Evolutionary conservation across 2,113 vertebrate species (phyloP).

Genomic region (Indri indri): DNA sequence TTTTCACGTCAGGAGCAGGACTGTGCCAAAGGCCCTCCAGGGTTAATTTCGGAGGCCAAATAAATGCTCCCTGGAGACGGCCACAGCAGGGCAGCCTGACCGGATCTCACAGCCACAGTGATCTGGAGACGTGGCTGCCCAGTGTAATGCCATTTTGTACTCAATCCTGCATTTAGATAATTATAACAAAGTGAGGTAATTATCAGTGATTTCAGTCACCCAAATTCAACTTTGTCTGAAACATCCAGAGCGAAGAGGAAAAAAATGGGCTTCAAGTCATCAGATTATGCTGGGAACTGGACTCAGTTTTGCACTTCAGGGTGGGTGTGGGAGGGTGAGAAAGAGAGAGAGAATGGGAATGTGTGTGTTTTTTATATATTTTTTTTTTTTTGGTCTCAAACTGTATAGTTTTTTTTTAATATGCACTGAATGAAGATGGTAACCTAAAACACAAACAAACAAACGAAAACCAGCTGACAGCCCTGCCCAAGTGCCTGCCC

Average conservation of each 20-base stretch:
- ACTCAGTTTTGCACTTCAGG: not conserved
- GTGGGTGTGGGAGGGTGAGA: no score
- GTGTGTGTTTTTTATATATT: no score
- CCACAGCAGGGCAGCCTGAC: accelerated
- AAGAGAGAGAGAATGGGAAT: not conserved
- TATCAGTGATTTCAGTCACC: not conserved
- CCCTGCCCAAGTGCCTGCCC: no score
- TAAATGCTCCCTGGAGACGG: accelerated
- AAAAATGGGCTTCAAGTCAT: not conserved
- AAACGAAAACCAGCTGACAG: not conserved
- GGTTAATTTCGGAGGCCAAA: accelerated
- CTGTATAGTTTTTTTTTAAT: not conserved
- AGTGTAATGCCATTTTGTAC: no score
- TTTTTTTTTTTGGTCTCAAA: no score
- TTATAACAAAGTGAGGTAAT: not conserved
- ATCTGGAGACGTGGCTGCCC: not conserved
- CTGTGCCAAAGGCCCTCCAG: accelerated
- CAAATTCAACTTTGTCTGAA: not conserved
- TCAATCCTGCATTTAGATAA: not conserved
- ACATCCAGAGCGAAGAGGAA: not conserved
- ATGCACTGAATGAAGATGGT: not conserved
- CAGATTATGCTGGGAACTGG: not conserved
- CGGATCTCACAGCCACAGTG: accelerated
- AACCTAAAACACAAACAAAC: not conserved
- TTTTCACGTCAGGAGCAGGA: accelerated